Evolutionary conservation across 2,797 vertebrate species (phyloP).

Genomic region (Eulemur mongoz): DNA sequence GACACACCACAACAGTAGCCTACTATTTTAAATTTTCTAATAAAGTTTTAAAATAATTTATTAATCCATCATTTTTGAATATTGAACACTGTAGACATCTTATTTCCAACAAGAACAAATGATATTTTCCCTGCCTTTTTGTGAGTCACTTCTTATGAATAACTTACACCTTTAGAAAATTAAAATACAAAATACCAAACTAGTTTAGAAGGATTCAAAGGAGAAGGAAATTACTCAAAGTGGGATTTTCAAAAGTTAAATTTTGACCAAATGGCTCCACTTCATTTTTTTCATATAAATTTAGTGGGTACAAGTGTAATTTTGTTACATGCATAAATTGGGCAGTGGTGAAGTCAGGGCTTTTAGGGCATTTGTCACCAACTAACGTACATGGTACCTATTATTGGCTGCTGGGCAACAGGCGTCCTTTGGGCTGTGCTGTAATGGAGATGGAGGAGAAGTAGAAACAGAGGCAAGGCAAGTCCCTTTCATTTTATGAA

Average conservation of each 20-base stretch:
- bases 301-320: background rate
- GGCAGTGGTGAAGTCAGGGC: background rate
- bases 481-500: background rate
- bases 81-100: background rate
- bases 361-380: background rate
- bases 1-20: background rate
- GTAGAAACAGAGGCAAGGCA: background rate
- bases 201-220: background rate
- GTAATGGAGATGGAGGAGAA: background rate
- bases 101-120: background rate
- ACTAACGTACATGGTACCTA: background rate
- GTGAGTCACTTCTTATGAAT: background rate
- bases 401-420: background rate
- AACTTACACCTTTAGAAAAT: background rate
- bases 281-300: background rate
- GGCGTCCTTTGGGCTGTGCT: background rate
- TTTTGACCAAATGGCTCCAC: background rate
- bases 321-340: background rate
- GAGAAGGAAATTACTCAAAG: background rate
- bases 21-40: background rate
- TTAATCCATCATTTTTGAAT: background rate
- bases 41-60: background rate
- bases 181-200: background rate
- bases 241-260: background rate
- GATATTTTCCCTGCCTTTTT: background rate